Conservation (phyloP, 1,140 invertebrate species). For the Parasteatoda tepidariorum region DNA sequence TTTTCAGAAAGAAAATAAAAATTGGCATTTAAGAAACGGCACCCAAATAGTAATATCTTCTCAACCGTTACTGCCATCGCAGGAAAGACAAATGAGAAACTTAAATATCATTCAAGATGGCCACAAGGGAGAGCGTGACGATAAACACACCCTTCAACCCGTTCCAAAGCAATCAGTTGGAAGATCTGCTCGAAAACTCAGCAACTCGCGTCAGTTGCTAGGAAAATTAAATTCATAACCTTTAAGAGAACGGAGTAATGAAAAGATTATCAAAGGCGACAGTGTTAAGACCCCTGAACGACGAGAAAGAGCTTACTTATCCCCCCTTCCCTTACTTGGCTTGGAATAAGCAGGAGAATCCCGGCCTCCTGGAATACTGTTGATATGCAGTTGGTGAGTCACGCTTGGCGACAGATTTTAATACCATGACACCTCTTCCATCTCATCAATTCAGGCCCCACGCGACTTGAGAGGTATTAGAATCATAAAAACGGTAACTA, state of each 20-base stretch:
- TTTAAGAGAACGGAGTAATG: constrained; percentile 3
- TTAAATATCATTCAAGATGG: no score
- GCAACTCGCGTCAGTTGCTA: background rate
- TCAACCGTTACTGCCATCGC: no score
- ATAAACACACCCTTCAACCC: no score
- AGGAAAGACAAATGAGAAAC: no score
- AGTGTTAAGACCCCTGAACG: background rate
- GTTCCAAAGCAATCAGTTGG: no score
- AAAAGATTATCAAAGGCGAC: constrained; percentile 11
- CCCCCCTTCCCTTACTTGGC: background rate
- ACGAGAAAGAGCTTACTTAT: background rate
- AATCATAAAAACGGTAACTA: no score
- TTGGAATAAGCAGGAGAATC: background rate
- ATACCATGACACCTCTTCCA: background rate
- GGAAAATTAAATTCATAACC: constrained; percentile 29
- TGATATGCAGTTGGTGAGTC: background rate
- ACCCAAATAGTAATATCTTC: no score
- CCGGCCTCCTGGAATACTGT: background rate
- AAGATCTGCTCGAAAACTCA: no score
- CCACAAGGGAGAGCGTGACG: no score
- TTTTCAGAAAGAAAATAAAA: no score
- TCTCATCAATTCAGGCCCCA: background rate
- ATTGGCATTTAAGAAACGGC: no score
- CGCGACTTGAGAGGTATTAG: no score
- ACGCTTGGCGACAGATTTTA: constrained; percentile 17